Evolutionary conservation across 2,113 vertebrate genomes (phyloP), one percentile per base, ranked within the genome.

Genomic region (Coracopsis vasa): DNA sequence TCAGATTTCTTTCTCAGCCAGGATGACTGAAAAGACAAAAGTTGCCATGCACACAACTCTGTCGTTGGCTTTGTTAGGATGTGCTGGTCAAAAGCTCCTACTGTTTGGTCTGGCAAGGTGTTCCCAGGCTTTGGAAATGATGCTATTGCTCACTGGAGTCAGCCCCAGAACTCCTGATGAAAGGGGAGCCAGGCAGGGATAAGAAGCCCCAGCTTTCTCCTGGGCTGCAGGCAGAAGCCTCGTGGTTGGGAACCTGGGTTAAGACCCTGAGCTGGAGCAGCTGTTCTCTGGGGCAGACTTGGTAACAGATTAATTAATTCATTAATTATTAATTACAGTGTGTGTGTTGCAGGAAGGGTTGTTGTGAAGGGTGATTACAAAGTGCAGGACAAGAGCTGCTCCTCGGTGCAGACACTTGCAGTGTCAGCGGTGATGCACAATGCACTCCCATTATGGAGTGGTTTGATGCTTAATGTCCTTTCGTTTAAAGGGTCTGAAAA

Each of bases 401-500:
- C 31, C 47, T 88, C 0, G 0, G 11, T 42, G 67, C 75, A 42
- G 84, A 27, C 1, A 4, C 35, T 9, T 9, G 53, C 67, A 51
- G 65, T 35, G 75, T 3, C 77, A 12, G 54, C 10, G 15, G 31
- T 25, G 90, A 60, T 61, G 69, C 75, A 70, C 64, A 14, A 60
- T 94, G 66, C 27, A 47, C 77, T 96, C 42, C 67, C 1, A 5
- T 80, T 27, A 8, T 3, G 1, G 33, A 54, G 29, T 44, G 75
- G 53, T 16, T 93, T 88, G 64, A 11, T 54, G 29, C 41, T 74
- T 58, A 7, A 71, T 72, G 60, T 80, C 33, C 86, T 78, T 78
- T 65, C 29, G 0, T 92, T 85, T 91, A 66, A 94, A 80, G 21
- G 67, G 16, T 21, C 75, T 96, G 83, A 94, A 95, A 94, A 95